Evolutionary conservation across 2,113 vertebrate genomes (phyloP), one percentile per base, ranked within the genome.

Genomic region (Pipa parva): DNA sequence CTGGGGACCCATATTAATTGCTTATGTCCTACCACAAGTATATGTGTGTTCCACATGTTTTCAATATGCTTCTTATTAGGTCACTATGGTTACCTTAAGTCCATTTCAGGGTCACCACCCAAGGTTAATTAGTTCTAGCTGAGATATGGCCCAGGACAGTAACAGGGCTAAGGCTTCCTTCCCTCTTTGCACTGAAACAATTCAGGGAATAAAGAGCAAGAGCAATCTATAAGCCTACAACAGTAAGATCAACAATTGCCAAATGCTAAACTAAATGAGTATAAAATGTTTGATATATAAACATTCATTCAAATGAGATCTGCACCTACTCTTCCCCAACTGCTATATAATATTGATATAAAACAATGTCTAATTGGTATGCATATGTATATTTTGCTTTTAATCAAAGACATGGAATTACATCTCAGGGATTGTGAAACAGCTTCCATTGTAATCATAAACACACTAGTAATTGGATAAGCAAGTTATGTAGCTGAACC

Each of bases 81-180:
- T 70, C 49, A 70, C 57, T 70, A 61, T 61, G 66, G 48, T 36
- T 42, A 70, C 48, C 33, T 70, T 70, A 70, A 61, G 57, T 70
- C 46, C 57, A 70, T 70, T 52, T 69, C 56, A 51, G 65, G 63
- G 63, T 65, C 63, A 65, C 46, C 36, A 59, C 29, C 55, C 65
- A 68, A 68, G 57, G 66, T 70, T 61, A 70, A 70, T 70, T 61
- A 54, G 48, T 45, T 54, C 57, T 54, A 33, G 49, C 61, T 70
- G 57, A 70, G 58, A 54, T 70, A 49, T 48, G 58, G 63, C 63
- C 26, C 37, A 59, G 65, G 52, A 67, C 37, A 27, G 33, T 33
- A 24, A 50, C 28, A 59, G 31, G 21, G 29, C 29, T 49, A 22
- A 15, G 48, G 56, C 28, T 50, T 25, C 24, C 22, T 49, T 59